These are phyloP conservation scores for Ctena decussata DNA, from an alignment of 2,888 invertebrate species.

Conservation along the genomic window DNA sequence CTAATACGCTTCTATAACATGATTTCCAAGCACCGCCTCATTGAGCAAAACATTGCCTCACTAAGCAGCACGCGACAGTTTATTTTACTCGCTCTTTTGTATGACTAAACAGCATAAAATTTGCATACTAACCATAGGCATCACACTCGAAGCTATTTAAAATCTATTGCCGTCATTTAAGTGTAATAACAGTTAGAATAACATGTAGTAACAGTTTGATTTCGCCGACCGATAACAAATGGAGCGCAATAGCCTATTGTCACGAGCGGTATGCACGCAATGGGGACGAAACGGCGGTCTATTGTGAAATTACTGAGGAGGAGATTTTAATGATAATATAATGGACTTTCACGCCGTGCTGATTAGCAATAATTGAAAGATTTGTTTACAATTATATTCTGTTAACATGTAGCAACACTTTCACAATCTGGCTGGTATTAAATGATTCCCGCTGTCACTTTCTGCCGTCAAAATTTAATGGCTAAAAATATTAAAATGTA, in stretches of 20 bases:
- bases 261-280: slow-evolving; percentile 60
- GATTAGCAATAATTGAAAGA: slow-evolving; percentile 56
- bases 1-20: too few relatives aligned
- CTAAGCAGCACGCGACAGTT: slow-evolving; percentile 13
- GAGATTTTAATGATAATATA: slow-evolving; percentile 66
- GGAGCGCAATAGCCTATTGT: slow-evolving; percentile 56
- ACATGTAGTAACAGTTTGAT: slow-evolving; percentile 67
- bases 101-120: slow-evolving; percentile 56
- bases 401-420: slow-evolving; percentile 8
- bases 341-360: slow-evolving; percentile 66
- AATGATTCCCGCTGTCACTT: background rate
- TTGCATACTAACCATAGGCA: slow-evolving; percentile 64
- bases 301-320: slow-evolving; percentile 56
- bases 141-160: slow-evolving; percentile 60
- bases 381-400: slow-evolving; percentile 47
- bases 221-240: slow-evolving; percentile 53
- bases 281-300: slow-evolving; percentile 32
- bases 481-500: background rate
- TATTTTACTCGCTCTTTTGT: slow-evolving; percentile 1
- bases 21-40: background rate
- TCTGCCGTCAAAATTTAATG: background rate
- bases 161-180: slow-evolving; percentile 66
- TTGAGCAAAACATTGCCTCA: background rate
- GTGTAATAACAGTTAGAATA: slow-evolving; percentile 65
- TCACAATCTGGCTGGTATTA: background rate